A percentile compares a stretch with the other conserved stretches of the same genome.
These are phyloP conservation scores for Bombyx mandarina DNA, from an alignment of 1,140 invertebrate genomes.

Conservation along the genomic window DNA sequence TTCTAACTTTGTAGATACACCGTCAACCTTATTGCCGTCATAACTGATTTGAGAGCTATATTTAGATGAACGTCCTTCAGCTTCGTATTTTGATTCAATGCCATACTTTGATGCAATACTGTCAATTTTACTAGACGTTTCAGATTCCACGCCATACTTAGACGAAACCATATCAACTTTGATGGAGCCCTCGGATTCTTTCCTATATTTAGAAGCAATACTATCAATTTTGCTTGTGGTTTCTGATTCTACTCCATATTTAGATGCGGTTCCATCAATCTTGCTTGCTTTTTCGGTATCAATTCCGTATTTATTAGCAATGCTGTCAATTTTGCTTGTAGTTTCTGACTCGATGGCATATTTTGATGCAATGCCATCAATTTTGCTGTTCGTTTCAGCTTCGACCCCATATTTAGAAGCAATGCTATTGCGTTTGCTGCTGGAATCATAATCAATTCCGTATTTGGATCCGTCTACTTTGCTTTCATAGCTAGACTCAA, in stretches of 20 bases:
- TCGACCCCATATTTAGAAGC: slow-evolving; percentile 41
- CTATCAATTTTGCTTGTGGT: slow-evolving; percentile 47
- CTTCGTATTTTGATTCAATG: slow-evolving; percentile 16
- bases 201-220: slow-evolving; percentile 52
- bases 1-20: slow-evolving; percentile 38
- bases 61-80: slow-evolving; percentile 9
- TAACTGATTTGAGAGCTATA: slow-evolving; percentile 32
- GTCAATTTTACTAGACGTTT: slow-evolving; percentile 34
- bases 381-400: slow-evolving; percentile 31
- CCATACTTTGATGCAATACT: slow-evolving; percentile 29
- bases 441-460: slow-evolving; percentile 23
- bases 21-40: slow-evolving; percentile 42
- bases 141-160: slow-evolving; percentile 11
- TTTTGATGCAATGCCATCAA: slow-evolving; percentile 37
- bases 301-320: slow-evolving; percentile 9
- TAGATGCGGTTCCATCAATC: slow-evolving; percentile 25
- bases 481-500: slow-evolving; percentile 36
- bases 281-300: slow-evolving; percentile 19
- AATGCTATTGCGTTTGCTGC: slow-evolving; percentile 35
- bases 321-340: slow-evolving; percentile 12
- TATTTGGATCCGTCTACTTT: slow-evolving; percentile 38
- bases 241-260: slow-evolving; percentile 33
- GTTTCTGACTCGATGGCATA: slow-evolving; percentile 29
- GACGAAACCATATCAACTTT: too few relatives aligned
- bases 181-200: slow-evolving; percentile 19